These are phyloP conservation scores for Cynocephalus volans DNA, from an alignment of 2,113 vertebrate genomes.

Conservation along the genomic window DNA sequence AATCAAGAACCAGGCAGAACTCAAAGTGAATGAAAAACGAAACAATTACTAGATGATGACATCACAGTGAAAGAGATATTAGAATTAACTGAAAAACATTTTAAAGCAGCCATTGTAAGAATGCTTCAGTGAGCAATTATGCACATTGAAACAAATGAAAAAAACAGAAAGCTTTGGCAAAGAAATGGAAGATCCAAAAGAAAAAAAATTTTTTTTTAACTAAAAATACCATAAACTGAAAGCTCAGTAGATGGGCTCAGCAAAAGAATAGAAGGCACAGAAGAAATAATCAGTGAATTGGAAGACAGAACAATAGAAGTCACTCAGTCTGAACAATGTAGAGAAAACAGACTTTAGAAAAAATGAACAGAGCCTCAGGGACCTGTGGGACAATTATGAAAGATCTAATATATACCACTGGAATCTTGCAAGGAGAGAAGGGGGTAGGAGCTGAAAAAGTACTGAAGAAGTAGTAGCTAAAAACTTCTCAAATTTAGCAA, in stretches of 20 bases:
- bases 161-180: neutral
- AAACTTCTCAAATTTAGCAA: no score
- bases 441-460: neutral
- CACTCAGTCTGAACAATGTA: no score
- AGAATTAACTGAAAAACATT: neutral
- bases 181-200: neutral
- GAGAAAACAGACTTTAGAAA: no score
- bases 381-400: no score
- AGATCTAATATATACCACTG: neutral
- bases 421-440: neutral
- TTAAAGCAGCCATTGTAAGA: no score
- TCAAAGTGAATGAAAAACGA: neutral
- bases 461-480: neutral
- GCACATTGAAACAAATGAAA: neutral
- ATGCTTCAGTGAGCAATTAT: neutral
- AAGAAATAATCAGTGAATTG: no score
- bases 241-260: neutral
- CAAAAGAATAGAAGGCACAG: no score
- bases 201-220: neutral
- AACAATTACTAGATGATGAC: neutral
- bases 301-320: no score
- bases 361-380: no score
- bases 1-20: neutral
- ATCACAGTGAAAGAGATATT: neutral
- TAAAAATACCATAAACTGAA: neutral